Evolutionary conservation across 2,888 invertebrate species (phyloP).

Genomic region (Drosophila maculinotata): DNA sequence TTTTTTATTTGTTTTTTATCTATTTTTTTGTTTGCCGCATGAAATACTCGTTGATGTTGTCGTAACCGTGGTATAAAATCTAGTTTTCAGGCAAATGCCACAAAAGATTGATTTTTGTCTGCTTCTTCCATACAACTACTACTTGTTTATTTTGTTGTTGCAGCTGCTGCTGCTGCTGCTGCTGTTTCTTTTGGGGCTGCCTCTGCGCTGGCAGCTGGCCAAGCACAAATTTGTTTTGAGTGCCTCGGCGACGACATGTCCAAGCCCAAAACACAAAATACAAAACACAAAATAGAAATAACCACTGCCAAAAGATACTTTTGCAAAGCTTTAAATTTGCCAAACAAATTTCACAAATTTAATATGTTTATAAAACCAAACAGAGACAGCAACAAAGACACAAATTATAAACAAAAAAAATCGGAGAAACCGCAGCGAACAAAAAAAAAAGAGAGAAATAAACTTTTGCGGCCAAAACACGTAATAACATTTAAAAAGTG

Average conservation of each 20-base stretch:
- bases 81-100: slow-evolving; percentile 75
- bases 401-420: slow-evolving; percentile 44
- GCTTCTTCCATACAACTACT: slow-evolving; percentile 28
- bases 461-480: slow-evolving; percentile 69
- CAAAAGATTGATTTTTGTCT: slow-evolving; percentile 74
- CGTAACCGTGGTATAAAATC: slow-evolving; percentile 57
- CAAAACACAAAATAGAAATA: background rate
- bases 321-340: slow-evolving; percentile 48
- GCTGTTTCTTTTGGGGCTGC: slow-evolving; percentile 41
- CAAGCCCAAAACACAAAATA: slow-evolving; percentile 47
- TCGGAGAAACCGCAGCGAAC: slow-evolving; percentile 33
- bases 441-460: slow-evolving; percentile 29
- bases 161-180: slow-evolving; percentile 28
- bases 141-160: slow-evolving; percentile 47
- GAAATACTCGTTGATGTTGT: slow-evolving; percentile 58
- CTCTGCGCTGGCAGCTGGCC: slow-evolving; percentile 65
- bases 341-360: slow-evolving; percentile 46
- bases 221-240: slow-evolving; percentile 77
- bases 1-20: background rate
- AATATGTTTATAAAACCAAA: slow-evolving; percentile 20
- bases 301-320: slow-evolving; percentile 10
- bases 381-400: slow-evolving; percentile 31
- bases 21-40: slow-evolving; percentile 46
- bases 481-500: slow-evolving; percentile 72
- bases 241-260: slow-evolving; percentile 76